These are phyloP conservation scores for Drosophila rellima DNA, from an alignment of 2,888 invertebrate species.

Conservation along the genomic window DNA sequence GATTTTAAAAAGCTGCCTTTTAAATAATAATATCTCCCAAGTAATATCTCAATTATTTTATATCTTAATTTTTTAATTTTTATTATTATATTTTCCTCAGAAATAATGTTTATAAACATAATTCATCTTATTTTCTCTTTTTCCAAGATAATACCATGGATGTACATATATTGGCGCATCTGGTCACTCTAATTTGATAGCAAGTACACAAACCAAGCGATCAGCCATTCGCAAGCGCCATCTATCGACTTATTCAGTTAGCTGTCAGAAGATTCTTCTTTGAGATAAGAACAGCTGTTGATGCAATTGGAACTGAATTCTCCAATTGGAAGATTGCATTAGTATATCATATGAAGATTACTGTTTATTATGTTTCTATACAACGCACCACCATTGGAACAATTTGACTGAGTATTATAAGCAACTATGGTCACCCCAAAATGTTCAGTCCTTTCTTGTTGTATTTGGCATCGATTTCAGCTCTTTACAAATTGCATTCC, in stretches of 20 bases:
- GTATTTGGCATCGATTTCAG: constrained; percentile 15
- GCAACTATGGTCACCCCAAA: constrained; percentile 2
- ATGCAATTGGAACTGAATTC: not conserved
- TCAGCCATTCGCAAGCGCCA: constrained; percentile 26
- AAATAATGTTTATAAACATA: not conserved
- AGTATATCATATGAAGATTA: no score
- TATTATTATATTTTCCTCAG: not conserved
- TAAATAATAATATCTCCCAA: no score
- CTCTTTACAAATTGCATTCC: constrained; percentile 20
- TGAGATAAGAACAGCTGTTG: not conserved
- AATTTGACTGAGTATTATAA: not conserved
- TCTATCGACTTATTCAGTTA: constrained; percentile 10
- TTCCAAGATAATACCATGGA: no score
- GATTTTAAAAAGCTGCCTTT: no score
- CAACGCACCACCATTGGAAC: no score
- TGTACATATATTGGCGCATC: no score
- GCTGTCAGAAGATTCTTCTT: no score
- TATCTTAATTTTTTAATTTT: not conserved
- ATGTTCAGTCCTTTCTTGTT: not conserved
- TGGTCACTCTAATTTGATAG: constrained; percentile 19
- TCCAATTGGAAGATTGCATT: not conserved
- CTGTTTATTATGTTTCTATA: no score
- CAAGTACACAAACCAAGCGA: constrained; percentile 40
- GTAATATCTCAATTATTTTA: not conserved
- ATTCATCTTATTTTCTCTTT: not conserved